Base-by-base conservation (phyloP, 2,797 vertebrate genomes). In the Myripristis jacobus region DNA sequence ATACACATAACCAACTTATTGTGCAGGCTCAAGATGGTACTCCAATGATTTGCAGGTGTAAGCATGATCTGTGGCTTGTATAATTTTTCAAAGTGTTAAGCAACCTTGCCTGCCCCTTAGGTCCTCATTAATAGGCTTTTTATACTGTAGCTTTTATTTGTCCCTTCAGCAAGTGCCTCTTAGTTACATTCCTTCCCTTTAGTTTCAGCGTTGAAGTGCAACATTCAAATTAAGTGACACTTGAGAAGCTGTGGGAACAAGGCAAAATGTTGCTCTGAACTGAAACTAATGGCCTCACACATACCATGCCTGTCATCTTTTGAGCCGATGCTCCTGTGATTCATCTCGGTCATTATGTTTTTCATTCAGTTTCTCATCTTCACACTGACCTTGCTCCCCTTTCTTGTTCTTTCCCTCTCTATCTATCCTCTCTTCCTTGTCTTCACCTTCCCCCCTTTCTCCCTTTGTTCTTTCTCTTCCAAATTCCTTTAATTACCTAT, bases 11-110 rank as follows among this genome's bases (percentile, higher is more conserved):
- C 47, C 27, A 34, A 24, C 25, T 21, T 11, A 80, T 47, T 50
- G 34, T 25, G 11, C 6, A 58, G 11, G 19, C 9, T 25, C 52
- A 3, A 48, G 31, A 19, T 38, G n/a, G 18, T 7, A 57, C n/a
- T 53, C 34, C 18, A 34, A 2, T 54, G n/a, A 66, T 44, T 65
- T 75, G 71, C 34, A 38, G 36, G 15, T 63, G 55, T 57, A 43
- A 41, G 24, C n/a, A 18, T 21, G 43, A 46, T 67, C n/a, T 13
- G 2, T 46, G 19, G 24, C 19, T 11, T 58, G 12, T 21, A 57
- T 21, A 10, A 31, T 21, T 15, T 43, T 31, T 36, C 10, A 56
- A n/a, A 22, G 16, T 52, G n/a, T 36, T 16, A 56, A 46, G 27
- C 8, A 34, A 57, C 27, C 22, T 52, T 12, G 51, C 50, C 51